These are phyloP conservation scores for Cosmia trapezina DNA, from an alignment of 2,888 invertebrate genomes.

Conservation along the genomic window DNA sequence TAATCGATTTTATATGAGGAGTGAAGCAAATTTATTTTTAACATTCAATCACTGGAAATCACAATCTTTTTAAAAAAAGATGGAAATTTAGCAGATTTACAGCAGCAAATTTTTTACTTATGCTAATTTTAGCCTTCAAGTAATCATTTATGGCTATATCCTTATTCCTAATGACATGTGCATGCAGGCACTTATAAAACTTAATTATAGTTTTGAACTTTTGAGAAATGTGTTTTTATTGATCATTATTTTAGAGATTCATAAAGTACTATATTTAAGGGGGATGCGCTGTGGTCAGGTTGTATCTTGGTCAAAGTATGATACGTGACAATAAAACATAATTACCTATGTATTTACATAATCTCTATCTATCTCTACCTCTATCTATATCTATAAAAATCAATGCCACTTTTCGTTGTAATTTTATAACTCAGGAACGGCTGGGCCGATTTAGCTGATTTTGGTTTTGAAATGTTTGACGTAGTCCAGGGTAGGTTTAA, in stretches of 20 bases:
- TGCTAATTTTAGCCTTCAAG: slow-evolving; percentile 16
- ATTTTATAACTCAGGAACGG: too few species aligned
- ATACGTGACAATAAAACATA: too few species aligned
- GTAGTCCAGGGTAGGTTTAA: too few species aligned
- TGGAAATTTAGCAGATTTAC: background rate
- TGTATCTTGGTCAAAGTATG: too few species aligned
- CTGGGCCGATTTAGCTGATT: too few species aligned
- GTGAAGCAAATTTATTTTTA: slow-evolving; percentile 3
- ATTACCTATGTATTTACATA: too few species aligned
- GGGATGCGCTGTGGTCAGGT: too few species aligned
- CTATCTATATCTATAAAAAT: too few species aligned
- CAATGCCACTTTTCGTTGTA: too few species aligned
- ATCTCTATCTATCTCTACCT: too few species aligned
- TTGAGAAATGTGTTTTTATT: background rate
- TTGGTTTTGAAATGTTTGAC: too few species aligned
- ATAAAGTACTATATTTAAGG: too few species aligned
- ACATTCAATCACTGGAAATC: background rate
- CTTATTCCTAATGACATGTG: background rate
- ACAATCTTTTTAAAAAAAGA: slow-evolving; percentile 1
- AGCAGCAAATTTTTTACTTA: slow-evolving; percentile 5
- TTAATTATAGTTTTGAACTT: slow-evolving; percentile 9
- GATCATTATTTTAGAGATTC: background rate
- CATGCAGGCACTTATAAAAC: background rate
- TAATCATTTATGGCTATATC: background rate
- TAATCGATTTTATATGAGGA: background rate